Base-by-base conservation (phyloP, 2,888 invertebrate genomes). In the Nematopogon swammerdamellus region DNA sequence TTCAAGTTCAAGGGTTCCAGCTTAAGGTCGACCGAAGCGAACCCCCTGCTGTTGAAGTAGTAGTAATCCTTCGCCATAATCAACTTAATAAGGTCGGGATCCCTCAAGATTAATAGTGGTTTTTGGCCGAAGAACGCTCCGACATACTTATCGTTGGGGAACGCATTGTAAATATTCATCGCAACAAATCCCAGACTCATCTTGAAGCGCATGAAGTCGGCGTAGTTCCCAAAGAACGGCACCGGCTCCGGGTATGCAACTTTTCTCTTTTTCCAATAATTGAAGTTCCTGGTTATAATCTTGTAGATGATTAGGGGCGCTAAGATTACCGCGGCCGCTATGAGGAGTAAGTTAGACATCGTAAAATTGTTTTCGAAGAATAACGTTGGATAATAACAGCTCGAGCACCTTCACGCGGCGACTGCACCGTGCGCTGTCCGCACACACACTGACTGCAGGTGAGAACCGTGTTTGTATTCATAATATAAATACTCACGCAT, bases 171-270 rank as follows among this genome's bases (percentile, higher is more conserved):
- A 18, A 57, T 18, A n/a, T n/a, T n/a, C n/a, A n/a, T n/a, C n/a
- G n/a, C 51, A 10, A 53, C 53, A 17, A 56, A 51, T 4, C 52
- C 59, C 11, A 60, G 49, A 4, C 57, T 59, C 14, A 54, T 58
- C 42, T 49, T 55, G 11, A 56, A 46, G 4, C 59, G 45, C 1
- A 59, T 57, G 3, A 62, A 55, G 18, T 61, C 56, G 42, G 54
- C 60, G 43, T 63, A 64, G 51, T 69, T 68, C 1, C 70, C 70
- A 44, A 70, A 61, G 3, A 69, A 50, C 0, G 63, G 56, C 1
- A 53, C 43, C 1, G 70, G 70, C 29, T 58, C 54, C 1, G 60
- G 57, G 48, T 57, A 59, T 1, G 55, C 53, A 3, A 70, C 60
- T 19, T 60, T 60, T 50, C 61, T 59, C 14, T 55, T 58, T 48